A percentile compares a stretch with the other conserved stretches of the same genome.
These are phyloP conservation scores for Nettapus auritus DNA, from an alignment of 2,113 vertebrate species.

Conservation along the genomic window DNA sequence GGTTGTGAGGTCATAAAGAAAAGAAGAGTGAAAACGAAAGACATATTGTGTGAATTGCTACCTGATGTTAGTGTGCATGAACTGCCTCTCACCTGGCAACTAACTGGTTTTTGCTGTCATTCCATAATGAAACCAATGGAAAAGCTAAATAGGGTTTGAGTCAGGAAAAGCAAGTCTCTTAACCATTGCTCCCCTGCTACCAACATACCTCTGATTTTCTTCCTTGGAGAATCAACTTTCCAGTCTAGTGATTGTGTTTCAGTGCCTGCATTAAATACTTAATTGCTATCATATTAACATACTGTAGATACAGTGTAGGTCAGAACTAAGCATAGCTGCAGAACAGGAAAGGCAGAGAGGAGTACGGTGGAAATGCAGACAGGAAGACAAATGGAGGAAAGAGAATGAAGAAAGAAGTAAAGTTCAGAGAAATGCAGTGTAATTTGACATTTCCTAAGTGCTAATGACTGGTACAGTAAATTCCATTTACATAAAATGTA, in stretches of 20 bases:
- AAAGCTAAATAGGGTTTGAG: not conserved
- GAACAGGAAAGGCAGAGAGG: not conserved
- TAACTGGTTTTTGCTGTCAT: not conserved
- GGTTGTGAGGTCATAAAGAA: not conserved
- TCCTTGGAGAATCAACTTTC: constrained; percentile 22
- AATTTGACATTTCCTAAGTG: not conserved
- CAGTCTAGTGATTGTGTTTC: not conserved
- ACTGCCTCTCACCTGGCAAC: not conserved
- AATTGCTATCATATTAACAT: not conserved
- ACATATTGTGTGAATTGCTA: not conserved
- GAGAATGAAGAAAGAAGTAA: not conserved
- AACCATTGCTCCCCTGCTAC: not conserved
- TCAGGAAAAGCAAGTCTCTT: not conserved
- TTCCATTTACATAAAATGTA: not conserved
- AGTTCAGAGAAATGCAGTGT: not conserved
- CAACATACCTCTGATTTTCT: not conserved
- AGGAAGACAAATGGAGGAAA: not conserved
- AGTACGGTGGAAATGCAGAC: not conserved
- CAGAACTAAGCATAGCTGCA: not conserved
- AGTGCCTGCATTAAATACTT: not conserved
- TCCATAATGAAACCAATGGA: not conserved
- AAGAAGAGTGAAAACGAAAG: not conserved
- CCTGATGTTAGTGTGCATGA: not conserved
- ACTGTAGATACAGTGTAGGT: not conserved
- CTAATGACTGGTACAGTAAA: not conserved